Evolutionary conservation across 1,140 invertebrate genomes (phyloP).

Genomic region (Coelopa frigida): DNA sequence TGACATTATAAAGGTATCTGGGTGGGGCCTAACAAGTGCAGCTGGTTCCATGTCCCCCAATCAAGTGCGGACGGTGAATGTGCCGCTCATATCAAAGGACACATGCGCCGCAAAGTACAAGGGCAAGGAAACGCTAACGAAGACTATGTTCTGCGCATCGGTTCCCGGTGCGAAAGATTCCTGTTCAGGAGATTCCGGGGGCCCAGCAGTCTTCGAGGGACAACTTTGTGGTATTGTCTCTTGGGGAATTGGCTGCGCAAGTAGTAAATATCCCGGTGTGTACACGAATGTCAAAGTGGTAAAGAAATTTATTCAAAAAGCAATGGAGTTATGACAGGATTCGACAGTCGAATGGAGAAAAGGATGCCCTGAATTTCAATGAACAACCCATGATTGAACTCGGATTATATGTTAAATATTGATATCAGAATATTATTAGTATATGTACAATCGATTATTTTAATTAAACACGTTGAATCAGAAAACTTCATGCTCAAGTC

Average conservation of each 20-base stretch:
- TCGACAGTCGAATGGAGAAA: no score
- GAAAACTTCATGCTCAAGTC: no score
- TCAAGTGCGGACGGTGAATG: slow-evolving; percentile 14
- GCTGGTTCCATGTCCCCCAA: background rate
- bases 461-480: no score
- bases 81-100: slow-evolving; percentile 20
- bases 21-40: slow-evolving; percentile 22
- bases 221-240: slow-evolving; percentile 34
- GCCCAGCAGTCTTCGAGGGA: slow-evolving; percentile 19
- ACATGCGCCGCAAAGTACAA: slow-evolving; percentile 14
- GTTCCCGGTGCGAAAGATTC: slow-evolving; percentile 22
- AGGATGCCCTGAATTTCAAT: no score
- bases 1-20: slow-evolving; percentile 19
- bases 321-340: no score
- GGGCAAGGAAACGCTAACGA: slow-evolving; percentile 8
- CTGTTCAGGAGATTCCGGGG: slow-evolving; percentile 32
- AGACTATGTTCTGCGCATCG: slow-evolving; percentile 29
- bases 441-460: no score
- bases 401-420: no score
- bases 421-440: no score
- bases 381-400: no score
- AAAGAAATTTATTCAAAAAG: slow-evolving; percentile 24
- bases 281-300: slow-evolving; percentile 31
- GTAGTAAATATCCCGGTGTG: slow-evolving; percentile 24
- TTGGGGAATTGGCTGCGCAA: slow-evolving; percentile 31